Evolutionary conservation across 2,797 vertebrate genomes (phyloP).

Genomic region (Coregonus suidteri): DNA sequence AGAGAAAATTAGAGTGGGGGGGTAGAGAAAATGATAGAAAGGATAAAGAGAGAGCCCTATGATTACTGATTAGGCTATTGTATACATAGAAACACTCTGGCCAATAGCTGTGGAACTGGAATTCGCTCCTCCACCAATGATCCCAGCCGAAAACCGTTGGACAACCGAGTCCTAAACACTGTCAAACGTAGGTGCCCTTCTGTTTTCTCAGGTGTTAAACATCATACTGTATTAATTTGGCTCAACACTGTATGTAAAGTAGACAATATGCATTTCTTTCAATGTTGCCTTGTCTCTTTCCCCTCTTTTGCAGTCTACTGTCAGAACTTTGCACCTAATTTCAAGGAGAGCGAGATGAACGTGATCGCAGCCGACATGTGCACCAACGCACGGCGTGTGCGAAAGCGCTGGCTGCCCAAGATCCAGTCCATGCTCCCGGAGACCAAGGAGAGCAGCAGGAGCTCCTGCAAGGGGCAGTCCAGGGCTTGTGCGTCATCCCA

Average conservation of each 20-base stretch:
- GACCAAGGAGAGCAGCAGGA: constrained; percentile 57
- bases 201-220: background rate
- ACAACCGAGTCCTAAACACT: constrained; percentile 94
- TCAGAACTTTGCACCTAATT: constrained; percentile 96
- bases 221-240: background rate
- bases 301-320: constrained; percentile 83
- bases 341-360: constrained; percentile 97
- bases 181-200: constrained; percentile 86
- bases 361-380: constrained; percentile 96
- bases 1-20: too few relatives aligned
- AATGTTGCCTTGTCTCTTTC: constrained; percentile 14
- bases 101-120: constrained; percentile 91
- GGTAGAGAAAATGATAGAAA: background rate
- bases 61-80: constrained; percentile 48
- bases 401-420: constrained; percentile 95
- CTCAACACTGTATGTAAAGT: too few relatives aligned
- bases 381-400: constrained; percentile 92
- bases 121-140: constrained; percentile 97
- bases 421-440: constrained; percentile 93
- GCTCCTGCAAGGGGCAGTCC: constrained; percentile 2
- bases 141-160: constrained; percentile 92
- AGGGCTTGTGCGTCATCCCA: constrained; percentile 26
- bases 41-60: background rate
- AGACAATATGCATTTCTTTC: background rate
- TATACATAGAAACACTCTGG: constrained; percentile 68